Base-by-base conservation (phyloP, 2,797 vertebrate species). In the Sebastes melanostomus region DNA sequence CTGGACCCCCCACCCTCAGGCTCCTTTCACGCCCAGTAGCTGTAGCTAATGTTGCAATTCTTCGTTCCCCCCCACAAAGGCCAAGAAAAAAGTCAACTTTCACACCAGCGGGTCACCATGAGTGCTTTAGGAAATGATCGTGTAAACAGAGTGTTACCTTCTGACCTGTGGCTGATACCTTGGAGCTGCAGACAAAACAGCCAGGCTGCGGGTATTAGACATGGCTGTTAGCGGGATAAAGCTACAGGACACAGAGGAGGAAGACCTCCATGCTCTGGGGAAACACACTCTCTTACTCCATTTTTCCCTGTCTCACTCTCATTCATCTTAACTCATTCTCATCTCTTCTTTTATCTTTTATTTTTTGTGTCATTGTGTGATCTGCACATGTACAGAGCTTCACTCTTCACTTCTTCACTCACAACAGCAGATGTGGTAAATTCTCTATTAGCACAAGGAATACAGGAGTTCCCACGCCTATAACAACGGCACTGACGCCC, bases 101-200 rank as follows among this genome's bases (percentile, higher is more conserved):
- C 96, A 96, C 95, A 96, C 94, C 94, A 93, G 89, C 89, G 93
- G 95, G 96, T 95, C 95, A 94, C 94, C 94, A 94, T 91, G 95
- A 96, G 96, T 96, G 96, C 96, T 97, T 97, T 96, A 98, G 97
- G 96, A 97, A 97, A 95, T 93, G 94, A 95, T 95, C 96, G 50
- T 97, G 97, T 97, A 97, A 98, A 98, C 97, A 98, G 95, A 97
- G 93, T 92, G 95, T 97, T 97, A 97, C 97, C 97, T 98, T 97
- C 96, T 98, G 97, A 98, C 97, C 97, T 96, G 96, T 90, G 89
- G 95, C 96, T 96, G 96, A 97, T 96, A 97, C 96, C 97, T 96
- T 95, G 70, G 93, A 90, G 73, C 92, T 62, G 72, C 93, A 94
- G 95, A 98, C 97, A 97, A 98, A 97, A 97, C 96, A 86, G 88